Evolutionary conservation across 2,113 vertebrate genomes (phyloP).

Genomic region (Mixornis gularis): DNA sequence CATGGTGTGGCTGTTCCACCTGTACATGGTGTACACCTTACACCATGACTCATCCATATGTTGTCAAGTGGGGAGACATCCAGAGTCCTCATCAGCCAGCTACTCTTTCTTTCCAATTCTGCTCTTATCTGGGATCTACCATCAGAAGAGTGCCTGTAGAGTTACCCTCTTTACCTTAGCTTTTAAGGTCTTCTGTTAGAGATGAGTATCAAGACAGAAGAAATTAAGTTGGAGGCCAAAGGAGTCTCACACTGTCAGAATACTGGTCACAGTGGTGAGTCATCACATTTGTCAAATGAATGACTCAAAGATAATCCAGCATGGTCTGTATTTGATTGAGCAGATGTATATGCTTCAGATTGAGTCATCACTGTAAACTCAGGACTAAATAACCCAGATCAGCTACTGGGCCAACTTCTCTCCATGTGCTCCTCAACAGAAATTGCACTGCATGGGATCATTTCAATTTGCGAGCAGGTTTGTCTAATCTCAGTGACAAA

Average conservation of each 20-base stretch:
- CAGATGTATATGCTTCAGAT: not conserved
- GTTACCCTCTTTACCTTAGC: not conserved
- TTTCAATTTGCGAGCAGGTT: not conserved
- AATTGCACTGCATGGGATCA: not conserved
- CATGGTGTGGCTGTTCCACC: not conserved
- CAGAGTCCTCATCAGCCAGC: not conserved
- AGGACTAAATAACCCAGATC: not conserved
- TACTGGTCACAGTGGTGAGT: not conserved
- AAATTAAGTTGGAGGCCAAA: not conserved
- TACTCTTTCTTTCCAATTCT: not conserved
- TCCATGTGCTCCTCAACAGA: not conserved
- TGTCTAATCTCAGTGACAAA: not conserved
- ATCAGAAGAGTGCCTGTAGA: not conserved
- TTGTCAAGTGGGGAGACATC: not conserved
- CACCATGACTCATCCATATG: fast-evolving
- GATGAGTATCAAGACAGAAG: not conserved
- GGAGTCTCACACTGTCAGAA: not conserved
- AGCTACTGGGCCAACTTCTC: not conserved
- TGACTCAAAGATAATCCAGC: not conserved
- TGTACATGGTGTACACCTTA: no score
- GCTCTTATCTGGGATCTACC: not conserved
- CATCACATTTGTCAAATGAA: not conserved
- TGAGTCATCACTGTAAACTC: not conserved
- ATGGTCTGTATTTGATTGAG: not conserved
- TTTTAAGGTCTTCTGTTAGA: not conserved